Percentiles rank a stretch among this genome's conserved stretches.
phyloP scores from a whole-genome alignment of 2,113 vertebrate species.

The Prionailurus viverrinus region DNA sequence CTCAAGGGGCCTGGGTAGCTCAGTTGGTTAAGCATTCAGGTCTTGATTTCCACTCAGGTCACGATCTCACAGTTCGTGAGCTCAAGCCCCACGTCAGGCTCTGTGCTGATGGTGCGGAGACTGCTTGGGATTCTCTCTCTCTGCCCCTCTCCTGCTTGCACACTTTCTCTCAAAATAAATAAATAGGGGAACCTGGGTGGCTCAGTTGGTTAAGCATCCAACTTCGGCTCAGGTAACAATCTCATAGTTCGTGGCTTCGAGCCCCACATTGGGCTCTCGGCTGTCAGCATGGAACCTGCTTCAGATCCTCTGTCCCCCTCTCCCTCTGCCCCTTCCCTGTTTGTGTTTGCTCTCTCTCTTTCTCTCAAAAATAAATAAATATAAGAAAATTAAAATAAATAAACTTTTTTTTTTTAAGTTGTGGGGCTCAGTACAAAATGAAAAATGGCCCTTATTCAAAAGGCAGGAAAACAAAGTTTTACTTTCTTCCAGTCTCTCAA shows the following conservation, averaged over 20 bases:
- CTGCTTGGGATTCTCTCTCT: no score
- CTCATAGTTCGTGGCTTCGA: neutral
- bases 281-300: neutral
- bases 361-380: neutral
- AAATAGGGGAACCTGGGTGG: neutral
- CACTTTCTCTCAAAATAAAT: no score
- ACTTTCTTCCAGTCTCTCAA: neutral
- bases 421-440: neutral
- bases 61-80: neutral
- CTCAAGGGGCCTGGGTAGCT: neutral
- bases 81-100: neutral
- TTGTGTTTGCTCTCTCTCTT: neutral
- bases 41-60: neutral
- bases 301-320: neutral
- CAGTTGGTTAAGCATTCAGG: neutral
- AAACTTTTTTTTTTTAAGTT: neutral
- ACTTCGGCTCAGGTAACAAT: neutral
- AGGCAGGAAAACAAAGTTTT: neutral
- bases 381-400: neutral
- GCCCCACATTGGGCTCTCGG: neutral
- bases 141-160: no score
- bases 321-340: neutral
- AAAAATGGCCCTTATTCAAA: neutral
- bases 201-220: neutral
- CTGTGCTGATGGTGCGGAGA: neutral